Percentiles rank a stretch among this genome's conserved stretches.
phyloP scores from a whole-genome alignment of 2,888 invertebrate genomes.

The Plagiodera versicolora region DNA sequence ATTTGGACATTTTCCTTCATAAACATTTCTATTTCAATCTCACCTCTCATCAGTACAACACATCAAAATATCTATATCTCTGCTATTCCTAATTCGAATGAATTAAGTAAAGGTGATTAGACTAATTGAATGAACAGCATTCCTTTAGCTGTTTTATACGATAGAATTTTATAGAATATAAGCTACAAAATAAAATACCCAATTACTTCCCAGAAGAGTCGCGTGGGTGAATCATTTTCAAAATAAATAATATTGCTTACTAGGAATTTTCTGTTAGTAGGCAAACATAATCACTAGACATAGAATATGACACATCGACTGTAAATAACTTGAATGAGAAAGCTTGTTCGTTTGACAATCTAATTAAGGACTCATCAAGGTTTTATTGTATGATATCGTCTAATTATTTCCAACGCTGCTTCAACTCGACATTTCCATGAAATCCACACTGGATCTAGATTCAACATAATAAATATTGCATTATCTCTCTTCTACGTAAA shows the following conservation, averaged over 20 bases:
- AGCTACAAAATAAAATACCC: too few relatives aligned
- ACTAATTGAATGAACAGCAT: not conserved
- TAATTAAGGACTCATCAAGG: too few relatives aligned
- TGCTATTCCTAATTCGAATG: not conserved
- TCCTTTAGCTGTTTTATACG: not conserved
- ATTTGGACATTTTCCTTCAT: too few relatives aligned
- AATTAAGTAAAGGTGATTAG: not conserved
- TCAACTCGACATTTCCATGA: too few relatives aligned
- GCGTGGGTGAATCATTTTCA: not conserved
- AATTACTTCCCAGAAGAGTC: not conserved
- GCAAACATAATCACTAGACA: not conserved
- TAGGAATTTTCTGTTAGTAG: not conserved
- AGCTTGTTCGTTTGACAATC: not conserved
- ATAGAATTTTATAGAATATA: too few relatives aligned
- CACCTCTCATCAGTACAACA: too few relatives aligned
- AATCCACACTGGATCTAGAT: too few relatives aligned
- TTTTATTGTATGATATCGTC: too few relatives aligned
- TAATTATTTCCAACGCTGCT: too few relatives aligned
- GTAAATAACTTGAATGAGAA: not conserved
- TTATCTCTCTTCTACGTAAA: too few relatives aligned
- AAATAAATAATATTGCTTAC: not conserved
- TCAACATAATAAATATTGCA: too few relatives aligned
- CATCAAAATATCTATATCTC: not conserved
- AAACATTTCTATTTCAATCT: too few relatives aligned
- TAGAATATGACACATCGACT: not conserved